A percentile compares a stretch with the other conserved stretches of the same genome.
Evolutionary conservation across 2,888 invertebrate genomes (phyloP).

Genomic region (Cinara cedri): DNA sequence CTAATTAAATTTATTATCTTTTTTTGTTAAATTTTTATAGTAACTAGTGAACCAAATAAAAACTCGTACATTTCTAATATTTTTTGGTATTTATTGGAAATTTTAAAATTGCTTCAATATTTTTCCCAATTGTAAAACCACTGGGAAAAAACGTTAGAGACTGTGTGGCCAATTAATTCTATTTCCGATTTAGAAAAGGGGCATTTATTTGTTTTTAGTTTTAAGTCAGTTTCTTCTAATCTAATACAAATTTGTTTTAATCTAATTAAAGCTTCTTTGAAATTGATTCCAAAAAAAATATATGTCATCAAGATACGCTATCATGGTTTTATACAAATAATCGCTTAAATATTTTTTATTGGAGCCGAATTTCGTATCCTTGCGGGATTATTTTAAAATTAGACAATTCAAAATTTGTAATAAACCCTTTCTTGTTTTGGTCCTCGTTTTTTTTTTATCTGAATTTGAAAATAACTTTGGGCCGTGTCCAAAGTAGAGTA

Average conservation of each 20-base stretch:
- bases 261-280: slow-evolving; percentile 1
- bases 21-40: too few species aligned
- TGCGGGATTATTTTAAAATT: slow-evolving; percentile 36
- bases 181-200: slow-evolving; percentile 15
- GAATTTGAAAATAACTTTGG: slow-evolving; percentile 33
- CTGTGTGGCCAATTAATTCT: slow-evolving; percentile 46
- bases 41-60: too few species aligned
- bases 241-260: slow-evolving; percentile 16
- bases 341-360: slow-evolving; percentile 12
- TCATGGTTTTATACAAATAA: slow-evolving; percentile 22
- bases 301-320: slow-evolving; percentile 39
- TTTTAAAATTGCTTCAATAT: too few species aligned
- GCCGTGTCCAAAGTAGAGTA: neutral
- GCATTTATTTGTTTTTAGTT: slow-evolving; percentile 49
- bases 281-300: slow-evolving; percentile 1
- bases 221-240: slow-evolving; percentile 2
- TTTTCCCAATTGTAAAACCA: too few species aligned
- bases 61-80: too few species aligned
- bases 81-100: too few species aligned
- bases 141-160: too few species aligned
- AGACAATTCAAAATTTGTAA: slow-evolving; percentile 9
- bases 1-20: too few species aligned
- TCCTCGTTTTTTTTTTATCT: neutral
- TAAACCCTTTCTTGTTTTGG: slow-evolving; percentile 15
- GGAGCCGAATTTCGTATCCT: slow-evolving; percentile 15